Percentiles rank a stretch among this genome's conserved stretches.
These are phyloP conservation scores for Podarcis raffonei DNA, from an alignment of 2,113 vertebrate genomes.

Conservation along the genomic window DNA sequence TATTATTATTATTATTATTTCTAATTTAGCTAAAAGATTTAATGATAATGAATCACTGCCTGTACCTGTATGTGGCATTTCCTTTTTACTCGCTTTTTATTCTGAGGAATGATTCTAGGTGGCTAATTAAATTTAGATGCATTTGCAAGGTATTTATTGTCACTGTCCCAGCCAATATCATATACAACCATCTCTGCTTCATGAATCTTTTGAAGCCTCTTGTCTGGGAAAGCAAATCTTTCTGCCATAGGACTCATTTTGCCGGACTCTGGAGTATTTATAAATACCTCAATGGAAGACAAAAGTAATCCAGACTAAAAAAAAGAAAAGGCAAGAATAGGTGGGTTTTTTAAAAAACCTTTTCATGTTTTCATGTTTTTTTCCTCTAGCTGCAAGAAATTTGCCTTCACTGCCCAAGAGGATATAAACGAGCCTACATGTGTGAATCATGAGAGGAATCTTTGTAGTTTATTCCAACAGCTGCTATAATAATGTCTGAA, in stretches of 20 bases:
- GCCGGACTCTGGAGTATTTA: not conserved
- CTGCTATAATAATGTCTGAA: not conserved
- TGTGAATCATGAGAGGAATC: not conserved
- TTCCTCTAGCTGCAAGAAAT: too few relatives aligned
- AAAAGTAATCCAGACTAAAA: not conserved
- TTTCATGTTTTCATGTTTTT: too few relatives aligned
- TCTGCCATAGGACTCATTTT: not conserved
- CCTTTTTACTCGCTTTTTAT: not conserved
- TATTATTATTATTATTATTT: not conserved
- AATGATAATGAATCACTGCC: not conserved
- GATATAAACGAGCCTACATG: too few relatives aligned
- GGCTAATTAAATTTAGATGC: not conserved
- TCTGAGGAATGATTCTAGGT: not conserved
- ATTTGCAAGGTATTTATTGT: not conserved
- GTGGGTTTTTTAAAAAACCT: too few relatives aligned
- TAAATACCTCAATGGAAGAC: not conserved
- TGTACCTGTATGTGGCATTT: not conserved
- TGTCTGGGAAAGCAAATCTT: not conserved
- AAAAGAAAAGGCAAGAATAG: not conserved
- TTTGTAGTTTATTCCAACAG: not conserved
- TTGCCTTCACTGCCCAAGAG: too few relatives aligned
- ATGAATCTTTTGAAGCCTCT: not conserved
- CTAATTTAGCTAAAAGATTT: not conserved
- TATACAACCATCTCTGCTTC: not conserved
- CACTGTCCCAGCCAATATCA: not conserved